Evolutionary conservation across 2,888 invertebrate genomes (phyloP).

Genomic region (Lasius fuliginosus): DNA sequence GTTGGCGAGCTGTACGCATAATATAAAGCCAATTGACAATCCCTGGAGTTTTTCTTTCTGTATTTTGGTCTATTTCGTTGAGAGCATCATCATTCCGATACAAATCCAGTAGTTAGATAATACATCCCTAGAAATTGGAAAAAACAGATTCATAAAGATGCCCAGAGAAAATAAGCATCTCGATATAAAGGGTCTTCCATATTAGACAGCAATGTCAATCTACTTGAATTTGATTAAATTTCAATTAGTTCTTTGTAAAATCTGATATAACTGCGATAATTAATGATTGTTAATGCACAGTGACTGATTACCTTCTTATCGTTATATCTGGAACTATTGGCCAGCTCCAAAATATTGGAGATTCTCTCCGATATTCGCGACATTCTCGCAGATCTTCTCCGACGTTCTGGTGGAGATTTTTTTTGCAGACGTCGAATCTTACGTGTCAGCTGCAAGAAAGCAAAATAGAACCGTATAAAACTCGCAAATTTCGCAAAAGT

Average conservation of each 20-base stretch:
- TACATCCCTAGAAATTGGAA: constrained; percentile 73
- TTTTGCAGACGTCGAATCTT: neutral
- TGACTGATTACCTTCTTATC: constrained; percentile 71
- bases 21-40: constrained; percentile 73
- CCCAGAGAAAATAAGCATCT: neutral
- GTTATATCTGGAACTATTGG: constrained; percentile 56
- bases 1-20: constrained; percentile 71
- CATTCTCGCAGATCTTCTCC: neutral
- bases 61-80: constrained; percentile 74
- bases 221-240: neutral
- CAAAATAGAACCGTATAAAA: neutral
- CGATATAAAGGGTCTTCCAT: neutral
- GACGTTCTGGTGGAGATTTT: neutral
- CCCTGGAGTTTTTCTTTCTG: constrained; percentile 55
- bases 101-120: constrained; percentile 72
- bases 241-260: neutral
- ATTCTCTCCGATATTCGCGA: constrained; percentile 35
- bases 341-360: neutral
- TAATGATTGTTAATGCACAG: neutral
- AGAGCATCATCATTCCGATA: constrained; percentile 72
- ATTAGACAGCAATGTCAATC: neutral
- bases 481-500: neutral
- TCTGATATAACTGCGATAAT: neutral
- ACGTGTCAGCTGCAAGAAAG: neutral
- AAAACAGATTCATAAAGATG: neutral